Percentiles rank a stretch among this genome's conserved stretches.
phyloP scores from a whole-genome alignment of 2,888 invertebrate genomes.

The Andrena praecox region DNA sequence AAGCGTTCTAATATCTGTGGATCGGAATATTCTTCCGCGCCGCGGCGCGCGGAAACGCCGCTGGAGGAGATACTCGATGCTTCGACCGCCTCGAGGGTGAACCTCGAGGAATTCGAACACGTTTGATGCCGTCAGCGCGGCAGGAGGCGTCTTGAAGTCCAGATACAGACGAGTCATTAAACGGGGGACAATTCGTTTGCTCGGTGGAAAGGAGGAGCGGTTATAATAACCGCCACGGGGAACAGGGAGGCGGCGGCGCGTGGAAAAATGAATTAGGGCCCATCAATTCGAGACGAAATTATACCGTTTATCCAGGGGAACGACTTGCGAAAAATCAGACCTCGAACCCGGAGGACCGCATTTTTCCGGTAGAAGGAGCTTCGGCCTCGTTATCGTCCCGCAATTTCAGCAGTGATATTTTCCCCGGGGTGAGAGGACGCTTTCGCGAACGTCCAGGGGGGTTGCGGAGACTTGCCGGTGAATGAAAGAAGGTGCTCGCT shows the following conservation, averaged over 20 bases:
- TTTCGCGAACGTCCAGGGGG: not conserved
- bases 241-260: not conserved
- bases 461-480: not conserved
- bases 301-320: slow-evolving; percentile 38
- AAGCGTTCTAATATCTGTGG: not conserved
- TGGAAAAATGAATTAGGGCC: slow-evolving; percentile 18
- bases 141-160: not conserved
- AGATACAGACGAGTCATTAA: slow-evolving; percentile 1
- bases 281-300: slow-evolving; percentile 40
- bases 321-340: slow-evolving; percentile 43
- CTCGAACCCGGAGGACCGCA: slow-evolving; percentile 26
- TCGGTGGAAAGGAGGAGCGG: not conserved
- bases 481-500: slow-evolving; percentile 2
- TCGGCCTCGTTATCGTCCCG: slow-evolving; percentile 29
- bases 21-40: not conserved
- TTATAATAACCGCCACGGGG: slow-evolving; percentile 8
- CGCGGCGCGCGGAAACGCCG: not conserved
- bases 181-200: slow-evolving; percentile 5
- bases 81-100: not conserved
- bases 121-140: not conserved
- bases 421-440: not conserved
- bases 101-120: not conserved
- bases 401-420: slow-evolving; percentile 46
- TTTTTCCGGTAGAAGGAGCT: slow-evolving; percentile 46
- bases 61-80: not conserved